Base-by-base conservation (phyloP, 2,888 invertebrate species). In the Eurois occulta region DNA sequence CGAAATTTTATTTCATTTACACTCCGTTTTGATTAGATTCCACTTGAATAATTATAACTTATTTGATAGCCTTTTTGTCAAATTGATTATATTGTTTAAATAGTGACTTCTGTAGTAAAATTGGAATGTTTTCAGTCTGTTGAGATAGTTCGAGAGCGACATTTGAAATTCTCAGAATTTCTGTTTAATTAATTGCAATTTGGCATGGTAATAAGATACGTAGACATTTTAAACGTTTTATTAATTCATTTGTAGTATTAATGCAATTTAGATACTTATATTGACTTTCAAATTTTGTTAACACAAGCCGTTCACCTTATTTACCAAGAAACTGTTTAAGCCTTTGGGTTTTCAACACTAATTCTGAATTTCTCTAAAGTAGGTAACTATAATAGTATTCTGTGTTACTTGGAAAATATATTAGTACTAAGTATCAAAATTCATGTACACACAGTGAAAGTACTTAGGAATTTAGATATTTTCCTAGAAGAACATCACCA, bases 1-100 rank as follows among this genome's bases (percentile, higher is more conserved):
- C 65, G 71, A 78, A 78, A 72, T 72, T 48, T 65, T 48, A 73
- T 67, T 82, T 75, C 38, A 32, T 72, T 72, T 69, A 38, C 46
- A 55, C 8, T 60, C 38, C 18, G 65, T 75, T 80, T 75, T 65
- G 32, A 80, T 85, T 65, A 72, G 28, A 60, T 72, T 72, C 41
- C 28, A 35, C 43, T 72, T 28, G 55, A 72, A 28, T 41, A 43
- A 21, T 43, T 58, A 60, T 62, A 66, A 65, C 66, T 65, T 43
- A 77, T 67, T 75, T 81, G 7, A 68, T 69, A 77, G 48, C 66
- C 11, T 65, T 58, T 43, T 41, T 58, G 46, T 66, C 41, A 66
- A 21, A 18, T 32, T 16, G n/a, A 80, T 77, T 52, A 58, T 48
- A 52, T 75, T 55, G 21, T 60, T 81, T 16, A 62, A 62, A 41